Conservation (phyloP, 23 tunicate genomes). For the Diplosoma virens region DNA sequence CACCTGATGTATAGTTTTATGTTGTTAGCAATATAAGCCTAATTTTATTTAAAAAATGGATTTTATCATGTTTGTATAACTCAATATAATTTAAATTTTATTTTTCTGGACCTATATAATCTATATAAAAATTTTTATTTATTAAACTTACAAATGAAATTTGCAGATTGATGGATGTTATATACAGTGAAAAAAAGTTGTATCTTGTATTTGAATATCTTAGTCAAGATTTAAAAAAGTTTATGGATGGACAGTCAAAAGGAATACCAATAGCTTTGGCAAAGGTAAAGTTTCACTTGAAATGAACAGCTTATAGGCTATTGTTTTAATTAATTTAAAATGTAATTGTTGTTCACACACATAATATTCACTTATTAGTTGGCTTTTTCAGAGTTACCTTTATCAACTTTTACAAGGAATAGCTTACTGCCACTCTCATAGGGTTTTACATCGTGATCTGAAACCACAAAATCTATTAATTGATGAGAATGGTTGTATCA, state of each 20-base stretch:
- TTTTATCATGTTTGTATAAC: background rate
- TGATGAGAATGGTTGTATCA: constrained; percentile 84
- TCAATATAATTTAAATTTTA: background rate
- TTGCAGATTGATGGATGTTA: constrained; percentile 91
- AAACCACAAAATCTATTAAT: constrained; percentile 97
- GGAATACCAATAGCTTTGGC: constrained; percentile 67
- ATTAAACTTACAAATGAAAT: no score
- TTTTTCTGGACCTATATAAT: no score
- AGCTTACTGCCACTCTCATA: constrained; percentile 95
- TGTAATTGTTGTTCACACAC: no score
- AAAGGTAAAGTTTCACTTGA: constrained; percentile 37
- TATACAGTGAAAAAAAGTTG: constrained; percentile 87
- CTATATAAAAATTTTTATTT: no score
- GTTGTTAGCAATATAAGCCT: background rate
- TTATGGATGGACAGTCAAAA: constrained; percentile 70
- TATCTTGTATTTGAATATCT: constrained; percentile 98
- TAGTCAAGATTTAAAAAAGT: constrained; percentile 84
- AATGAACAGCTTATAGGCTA: no score
- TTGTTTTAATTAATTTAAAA: no score
- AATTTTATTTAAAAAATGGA: background rate
- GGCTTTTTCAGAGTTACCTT: constrained; percentile 72
- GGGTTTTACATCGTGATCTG: constrained; percentile 95
- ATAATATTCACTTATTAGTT: no score
- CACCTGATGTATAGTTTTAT: no score
- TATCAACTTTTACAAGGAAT: constrained; percentile 95